Base-by-base conservation (phyloP, 2,113 vertebrate genomes). In the Burhinus bistriatus region DNA sequence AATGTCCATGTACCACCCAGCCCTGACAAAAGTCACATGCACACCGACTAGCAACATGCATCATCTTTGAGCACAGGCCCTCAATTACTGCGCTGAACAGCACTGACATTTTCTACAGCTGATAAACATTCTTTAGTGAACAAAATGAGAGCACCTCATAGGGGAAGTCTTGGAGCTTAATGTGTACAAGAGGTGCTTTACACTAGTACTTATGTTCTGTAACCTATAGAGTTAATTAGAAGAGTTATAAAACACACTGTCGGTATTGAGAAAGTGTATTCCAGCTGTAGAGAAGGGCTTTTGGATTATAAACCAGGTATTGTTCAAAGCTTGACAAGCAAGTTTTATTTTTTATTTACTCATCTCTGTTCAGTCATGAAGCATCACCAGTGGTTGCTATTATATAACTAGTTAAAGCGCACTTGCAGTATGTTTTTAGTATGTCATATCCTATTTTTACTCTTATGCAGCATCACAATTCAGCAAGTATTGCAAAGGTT, bases 41-140 rank as follows among this genome's bases (percentile, higher is more conserved):
- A 25, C 9, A 2, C 12, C 4, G 1, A 22, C n/a, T 6, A 44
- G 18, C 23, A 58, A 15, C 26, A 6, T 0, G 15, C 12, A 12
- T 6, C 30, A 5, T 3, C 68, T 38, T 7, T 8, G 29, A 47
- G 18, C 29, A 34, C 27, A 57, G 42, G 5, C 16, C n/a, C 40
- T 40, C 36, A n/a, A 4, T 7, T 26, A 32, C 68, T 45, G n/a
- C 1, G 0, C 23, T 29, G 16, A 86, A 27, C 13, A 49, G 57
- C 51, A 76, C 3, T 6, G 8, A 17, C 9, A 6, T 36, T 34
- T 76, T 71, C 45, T 42, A 26, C 51, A 52, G 34, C 47, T 47
- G 15, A 57, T 23, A 34, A 80, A 44, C 23, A 40, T 32, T 15
- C 72, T 68, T 71, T 6, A 52, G 36, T 14, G 36, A 90, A 5